Percentiles rank a stretch among this genome's conserved stretches.
Conservation (phyloP, 2,797 vertebrate genomes). For the Sebastes trivittatus region DNA sequence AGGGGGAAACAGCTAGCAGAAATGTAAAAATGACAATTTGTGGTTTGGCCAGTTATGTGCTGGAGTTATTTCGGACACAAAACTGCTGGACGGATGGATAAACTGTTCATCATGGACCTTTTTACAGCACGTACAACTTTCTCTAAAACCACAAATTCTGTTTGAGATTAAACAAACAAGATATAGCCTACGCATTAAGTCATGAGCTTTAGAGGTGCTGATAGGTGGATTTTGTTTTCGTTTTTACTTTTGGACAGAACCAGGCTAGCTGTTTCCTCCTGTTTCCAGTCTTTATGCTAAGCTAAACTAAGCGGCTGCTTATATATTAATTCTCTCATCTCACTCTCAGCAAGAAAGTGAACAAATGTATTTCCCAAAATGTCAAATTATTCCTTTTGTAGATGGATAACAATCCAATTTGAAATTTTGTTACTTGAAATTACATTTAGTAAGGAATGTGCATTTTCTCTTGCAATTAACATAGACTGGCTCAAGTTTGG, state of each 20-base stretch:
- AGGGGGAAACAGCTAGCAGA: neutral
- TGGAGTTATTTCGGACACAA: neutral
- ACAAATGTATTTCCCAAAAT: neutral
- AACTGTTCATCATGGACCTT: neutral
- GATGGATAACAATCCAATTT: neutral
- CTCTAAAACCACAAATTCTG: neutral
- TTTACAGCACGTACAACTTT: neutral
- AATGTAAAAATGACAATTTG: neutral
- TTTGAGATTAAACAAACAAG: neutral
- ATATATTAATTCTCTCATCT: neutral
- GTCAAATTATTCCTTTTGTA: neutral
- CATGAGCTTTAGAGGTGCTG: neutral
- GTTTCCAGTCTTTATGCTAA: neutral
- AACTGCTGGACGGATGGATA: neutral
- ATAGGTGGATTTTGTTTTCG: neutral
- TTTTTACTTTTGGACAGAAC: neutral
- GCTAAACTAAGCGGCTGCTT: neutral
- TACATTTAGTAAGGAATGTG: neutral
- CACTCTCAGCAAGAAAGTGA: neutral
- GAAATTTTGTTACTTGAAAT: neutral
- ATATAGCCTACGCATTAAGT: neutral
- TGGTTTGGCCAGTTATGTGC: neutral
- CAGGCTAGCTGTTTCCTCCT: neutral
- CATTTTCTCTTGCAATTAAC: neutral
- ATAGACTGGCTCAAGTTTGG: neutral